These are phyloP conservation scores for Rotaria sp. DNA, from an alignment of 2,888 invertebrate species.

Conservation along the genomic window DNA sequence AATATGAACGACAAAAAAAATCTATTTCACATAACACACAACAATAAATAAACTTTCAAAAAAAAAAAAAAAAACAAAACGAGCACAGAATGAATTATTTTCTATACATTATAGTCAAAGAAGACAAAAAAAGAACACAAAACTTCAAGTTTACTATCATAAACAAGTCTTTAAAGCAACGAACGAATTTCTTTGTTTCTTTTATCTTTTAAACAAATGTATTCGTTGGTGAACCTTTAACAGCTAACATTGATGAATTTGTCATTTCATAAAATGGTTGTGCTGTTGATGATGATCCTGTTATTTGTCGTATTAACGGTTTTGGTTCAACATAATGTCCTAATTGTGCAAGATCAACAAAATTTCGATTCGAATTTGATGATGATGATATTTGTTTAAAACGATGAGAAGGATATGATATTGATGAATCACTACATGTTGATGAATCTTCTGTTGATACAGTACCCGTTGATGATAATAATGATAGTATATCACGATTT, in stretches of 20 bases:
- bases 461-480: constrained; percentile 17
- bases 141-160: constrained; percentile 7
- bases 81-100: neutral
- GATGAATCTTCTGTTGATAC: constrained; percentile 26
- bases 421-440: constrained; percentile 1
- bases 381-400: neutral
- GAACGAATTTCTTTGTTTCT: neutral
- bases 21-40: neutral
- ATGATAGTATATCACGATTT: constrained; percentile 9
- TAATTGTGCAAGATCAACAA: constrained; percentile 10
- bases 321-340: constrained; percentile 27
- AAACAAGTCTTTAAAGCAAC: neutral
- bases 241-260: constrained; percentile 15
- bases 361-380: neutral
- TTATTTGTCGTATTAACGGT: neutral
- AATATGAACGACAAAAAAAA: neutral
- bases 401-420: neutral
- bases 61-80: neutral
- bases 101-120: neutral
- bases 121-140: neutral
- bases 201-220: neutral
- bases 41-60: constrained; percentile 7
- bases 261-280: constrained; percentile 2
- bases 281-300: neutral
- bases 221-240: constrained; percentile 23